Evolutionary conservation across 2,888 invertebrate species (phyloP).

Genomic region (Dryobota labecula): DNA sequence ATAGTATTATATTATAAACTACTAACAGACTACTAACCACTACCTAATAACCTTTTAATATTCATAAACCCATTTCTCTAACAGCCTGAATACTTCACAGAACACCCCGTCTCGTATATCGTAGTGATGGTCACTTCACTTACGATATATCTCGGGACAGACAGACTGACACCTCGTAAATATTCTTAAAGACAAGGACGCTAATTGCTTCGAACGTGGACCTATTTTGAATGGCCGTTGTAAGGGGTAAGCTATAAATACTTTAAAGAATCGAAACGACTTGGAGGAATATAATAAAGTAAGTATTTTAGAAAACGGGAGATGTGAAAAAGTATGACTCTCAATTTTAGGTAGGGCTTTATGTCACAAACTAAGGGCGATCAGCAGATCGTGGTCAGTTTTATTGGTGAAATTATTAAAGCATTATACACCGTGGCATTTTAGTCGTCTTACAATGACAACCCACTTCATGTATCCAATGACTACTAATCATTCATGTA

Average conservation of each 20-base stretch:
- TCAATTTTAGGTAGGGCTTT: neutral
- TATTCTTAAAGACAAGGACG: conserved; percentile 76
- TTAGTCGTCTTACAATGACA: too few species aligned
- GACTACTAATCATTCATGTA: too few species aligned
- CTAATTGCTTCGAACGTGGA: conserved; percentile 76
- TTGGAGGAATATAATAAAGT: neutral
- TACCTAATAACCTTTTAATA: conserved; percentile 26
- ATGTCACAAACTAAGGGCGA: too few species aligned
- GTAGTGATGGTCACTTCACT: conserved; percentile 66
- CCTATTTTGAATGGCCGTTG: conserved; percentile 32
- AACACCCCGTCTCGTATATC: conserved; percentile 69
- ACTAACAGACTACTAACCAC: neutral
- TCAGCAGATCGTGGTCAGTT: too few species aligned
- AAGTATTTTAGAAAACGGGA: neutral
- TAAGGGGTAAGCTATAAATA: conserved; percentile 29
- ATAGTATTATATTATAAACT: accelerated
- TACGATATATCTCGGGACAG: conserved; percentile 66
- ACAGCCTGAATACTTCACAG: conserved; percentile 27
- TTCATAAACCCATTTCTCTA: conserved; percentile 48
- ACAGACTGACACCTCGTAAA: conserved; percentile 77
- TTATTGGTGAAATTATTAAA: too few species aligned
- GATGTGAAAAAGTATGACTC: neutral
- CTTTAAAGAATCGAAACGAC: conserved; percentile 15
- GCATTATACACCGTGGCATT: too few species aligned
- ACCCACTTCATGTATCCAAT: too few species aligned